Percentiles rank a stretch among this genome's conserved stretches.
phyloP scores from a whole-genome alignment of 2,888 invertebrate genomes.

The Sarcophaga carnaria region DNA sequence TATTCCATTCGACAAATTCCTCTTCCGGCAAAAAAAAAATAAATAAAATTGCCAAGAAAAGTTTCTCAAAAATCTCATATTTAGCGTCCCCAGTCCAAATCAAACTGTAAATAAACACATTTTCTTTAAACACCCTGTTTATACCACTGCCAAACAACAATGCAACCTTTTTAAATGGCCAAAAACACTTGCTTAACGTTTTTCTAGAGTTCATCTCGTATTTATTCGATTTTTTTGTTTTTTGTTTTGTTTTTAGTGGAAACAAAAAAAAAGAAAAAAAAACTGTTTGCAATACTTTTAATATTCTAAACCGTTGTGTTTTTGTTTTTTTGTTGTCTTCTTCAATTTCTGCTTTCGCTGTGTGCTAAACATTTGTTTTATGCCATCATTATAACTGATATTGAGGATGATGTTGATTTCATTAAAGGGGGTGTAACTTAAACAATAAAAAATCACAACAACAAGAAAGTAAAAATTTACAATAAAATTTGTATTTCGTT shows the following conservation, averaged over 20 bases:
- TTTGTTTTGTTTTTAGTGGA: not conserved
- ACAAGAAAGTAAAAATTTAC: not conserved
- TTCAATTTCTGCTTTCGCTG: not conserved
- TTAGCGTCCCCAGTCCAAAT: too few relatives aligned
- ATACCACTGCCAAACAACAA: slow-evolving; percentile 15
- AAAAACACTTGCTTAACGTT: slow-evolving; percentile 59
- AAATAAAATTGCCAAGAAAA: too few relatives aligned
- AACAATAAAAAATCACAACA: slow-evolving; percentile 60
- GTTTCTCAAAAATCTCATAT: too few relatives aligned
- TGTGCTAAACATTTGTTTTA: slow-evolving; percentile 40
- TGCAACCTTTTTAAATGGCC: slow-evolving; percentile 49
- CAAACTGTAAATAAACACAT: not conserved
- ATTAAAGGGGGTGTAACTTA: slow-evolving; percentile 69
- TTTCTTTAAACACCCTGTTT: not conserved
- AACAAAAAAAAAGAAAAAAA: not conserved
- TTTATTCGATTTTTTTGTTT: not conserved
- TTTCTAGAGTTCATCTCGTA: slow-evolving; percentile 51
- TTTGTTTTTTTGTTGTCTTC: not conserved
- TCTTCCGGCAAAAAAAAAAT: too few relatives aligned
- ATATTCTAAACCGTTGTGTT: slow-evolving; percentile 39
- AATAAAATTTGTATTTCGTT: too few relatives aligned
- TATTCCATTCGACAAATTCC: too few relatives aligned
- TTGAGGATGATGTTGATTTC: slow-evolving; percentile 58
- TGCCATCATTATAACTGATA: slow-evolving; percentile 49
- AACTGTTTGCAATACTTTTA: slow-evolving; percentile 44